These are phyloP conservation scores for Sebastes itinus DNA, from an alignment of 2,797 vertebrate genomes.

Conservation along the genomic window DNA sequence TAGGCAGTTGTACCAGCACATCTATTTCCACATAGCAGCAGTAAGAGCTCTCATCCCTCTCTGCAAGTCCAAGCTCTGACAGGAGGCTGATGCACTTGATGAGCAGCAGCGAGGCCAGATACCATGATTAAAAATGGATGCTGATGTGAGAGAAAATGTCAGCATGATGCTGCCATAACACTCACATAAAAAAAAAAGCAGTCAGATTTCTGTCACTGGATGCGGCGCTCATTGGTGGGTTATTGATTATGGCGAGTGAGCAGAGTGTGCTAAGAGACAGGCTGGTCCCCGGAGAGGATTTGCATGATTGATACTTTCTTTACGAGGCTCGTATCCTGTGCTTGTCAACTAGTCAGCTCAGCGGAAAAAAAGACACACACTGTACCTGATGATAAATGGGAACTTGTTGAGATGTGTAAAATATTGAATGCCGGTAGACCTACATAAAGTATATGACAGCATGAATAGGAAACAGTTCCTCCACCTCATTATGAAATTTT, in stretches of 20 bases:
- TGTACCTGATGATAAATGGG: constrained; percentile 63
- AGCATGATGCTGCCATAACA: constrained; percentile 65
- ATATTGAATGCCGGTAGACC: constrained; percentile 56
- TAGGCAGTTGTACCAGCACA: constrained; percentile 75
- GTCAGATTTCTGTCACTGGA: constrained; percentile 44
- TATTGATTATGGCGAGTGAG: constrained; percentile 73
- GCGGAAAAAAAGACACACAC: constrained; percentile 23
- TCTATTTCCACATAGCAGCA: constrained; percentile 74
- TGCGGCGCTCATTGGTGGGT: constrained; percentile 47
- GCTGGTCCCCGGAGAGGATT: constrained; percentile 40
- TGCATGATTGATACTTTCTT: constrained; percentile 66
- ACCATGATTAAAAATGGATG: constrained; percentile 80
- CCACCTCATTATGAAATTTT: constrained; percentile 30
- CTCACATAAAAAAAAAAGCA: constrained; percentile 8
- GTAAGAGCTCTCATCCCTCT: constrained; percentile 77
- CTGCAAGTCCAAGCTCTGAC: constrained; percentile 74
- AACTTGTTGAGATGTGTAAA: constrained; percentile 51
- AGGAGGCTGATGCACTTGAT: constrained; percentile 74
- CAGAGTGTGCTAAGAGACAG: constrained; percentile 39
- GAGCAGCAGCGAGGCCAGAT: constrained; percentile 71
- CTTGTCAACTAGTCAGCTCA: constrained; percentile 62
- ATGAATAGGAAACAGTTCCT: constrained; percentile 25
- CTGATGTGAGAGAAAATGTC: constrained; percentile 62
- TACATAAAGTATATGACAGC: constrained; percentile 27
- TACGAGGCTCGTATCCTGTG: constrained; percentile 24